Evolutionary conservation across 2,113 vertebrate genomes (phyloP).

Genomic region (Myrmecophaga tridactyla): DNA sequence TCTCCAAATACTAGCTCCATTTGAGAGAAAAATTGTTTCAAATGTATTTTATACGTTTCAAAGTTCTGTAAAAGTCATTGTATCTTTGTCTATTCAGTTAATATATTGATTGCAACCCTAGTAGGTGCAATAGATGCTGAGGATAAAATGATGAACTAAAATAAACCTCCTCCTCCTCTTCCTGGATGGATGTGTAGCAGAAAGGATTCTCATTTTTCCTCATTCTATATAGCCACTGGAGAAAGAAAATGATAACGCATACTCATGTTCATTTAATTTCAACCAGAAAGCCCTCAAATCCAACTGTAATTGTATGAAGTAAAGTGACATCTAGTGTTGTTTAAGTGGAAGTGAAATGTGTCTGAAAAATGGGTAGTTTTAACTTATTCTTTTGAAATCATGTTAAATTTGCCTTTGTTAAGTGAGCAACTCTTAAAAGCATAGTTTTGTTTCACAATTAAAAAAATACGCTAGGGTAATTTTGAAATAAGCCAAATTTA

Average conservation of each 20-base stretch:
- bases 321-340: conserved; percentile 61
- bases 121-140: background rate
- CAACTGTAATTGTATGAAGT: conserved; percentile 1
- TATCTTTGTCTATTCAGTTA: background rate
- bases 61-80: background rate
- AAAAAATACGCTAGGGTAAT: background rate
- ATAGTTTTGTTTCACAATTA: background rate
- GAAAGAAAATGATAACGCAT: background rate
- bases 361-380: background rate
- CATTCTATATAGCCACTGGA: background rate
- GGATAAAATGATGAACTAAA: background rate
- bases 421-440: background rate
- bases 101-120: background rate
- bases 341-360: background rate
- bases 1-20: background rate
- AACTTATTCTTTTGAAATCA: background rate
- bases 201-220: background rate
- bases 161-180: background rate
- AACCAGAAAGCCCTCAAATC: background rate
- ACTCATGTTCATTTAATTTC: background rate
- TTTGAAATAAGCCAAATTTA: conserved; percentile 30
- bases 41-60: background rate
- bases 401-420: background rate
- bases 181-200: background rate
- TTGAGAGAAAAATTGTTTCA: background rate